A percentile compares a stretch with the other conserved stretches of the same genome.
phyloP scores from a whole-genome alignment of 1,140 invertebrate genomes.

The Lasioglossum baleicum region DNA sequence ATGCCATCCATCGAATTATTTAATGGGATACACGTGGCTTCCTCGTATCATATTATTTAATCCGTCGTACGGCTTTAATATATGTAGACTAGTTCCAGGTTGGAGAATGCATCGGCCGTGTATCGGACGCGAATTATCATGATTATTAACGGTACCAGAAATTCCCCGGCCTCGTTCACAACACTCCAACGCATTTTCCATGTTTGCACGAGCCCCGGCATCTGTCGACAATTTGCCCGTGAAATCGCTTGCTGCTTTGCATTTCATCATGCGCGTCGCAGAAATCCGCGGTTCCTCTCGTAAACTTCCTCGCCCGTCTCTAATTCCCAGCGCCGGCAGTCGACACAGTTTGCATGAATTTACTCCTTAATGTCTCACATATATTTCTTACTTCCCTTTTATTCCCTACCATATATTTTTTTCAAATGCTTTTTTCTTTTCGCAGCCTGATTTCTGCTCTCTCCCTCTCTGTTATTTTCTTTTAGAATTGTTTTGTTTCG shows the following conservation, averaged over 20 bases:
- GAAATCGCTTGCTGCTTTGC: neutral
- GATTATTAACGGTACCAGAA: slow-evolving; percentile 39
- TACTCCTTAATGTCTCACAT: too few relatives aligned
- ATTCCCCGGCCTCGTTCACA: neutral
- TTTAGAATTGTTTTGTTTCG: too few relatives aligned
- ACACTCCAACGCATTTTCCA: slow-evolving; percentile 3
- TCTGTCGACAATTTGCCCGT: neutral
- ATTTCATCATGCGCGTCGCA: neutral
- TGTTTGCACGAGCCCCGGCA: neutral
- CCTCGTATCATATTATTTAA: neutral
- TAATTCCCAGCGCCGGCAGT: too few relatives aligned
- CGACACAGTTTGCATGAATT: too few relatives aligned
- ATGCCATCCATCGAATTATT: too few relatives aligned
- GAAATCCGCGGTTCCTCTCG: neutral
- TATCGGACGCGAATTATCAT: slow-evolving; percentile 7
- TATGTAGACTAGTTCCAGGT: neutral
- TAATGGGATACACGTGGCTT: too few relatives aligned
- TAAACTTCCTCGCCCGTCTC: neutral
- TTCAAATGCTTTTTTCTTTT: too few relatives aligned
- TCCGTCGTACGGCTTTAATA: neutral
- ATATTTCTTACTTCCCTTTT: too few relatives aligned
- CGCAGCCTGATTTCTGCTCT: too few relatives aligned
- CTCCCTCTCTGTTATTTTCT: too few relatives aligned
- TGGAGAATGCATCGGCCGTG: neutral
- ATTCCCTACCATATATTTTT: too few relatives aligned